These are phyloP conservation scores for Venturia canescens DNA, from an alignment of 1,140 invertebrate genomes.

Conservation along the genomic window DNA sequence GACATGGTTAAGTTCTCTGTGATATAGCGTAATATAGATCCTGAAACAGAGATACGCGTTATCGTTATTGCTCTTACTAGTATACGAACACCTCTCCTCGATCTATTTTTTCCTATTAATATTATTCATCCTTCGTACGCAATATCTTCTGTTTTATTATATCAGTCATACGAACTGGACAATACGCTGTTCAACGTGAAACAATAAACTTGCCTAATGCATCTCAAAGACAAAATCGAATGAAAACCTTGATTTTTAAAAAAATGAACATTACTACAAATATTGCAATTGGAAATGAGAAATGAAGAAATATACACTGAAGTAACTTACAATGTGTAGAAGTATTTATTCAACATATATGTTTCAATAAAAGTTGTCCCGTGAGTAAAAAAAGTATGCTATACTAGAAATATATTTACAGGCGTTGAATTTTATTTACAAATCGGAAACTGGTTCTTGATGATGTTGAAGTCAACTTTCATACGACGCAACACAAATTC, in stretches of 20 bases:
- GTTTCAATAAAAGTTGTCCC: neutral
- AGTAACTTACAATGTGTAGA: neutral
- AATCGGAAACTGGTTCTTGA: too few species aligned
- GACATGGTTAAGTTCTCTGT: conserved; percentile 68
- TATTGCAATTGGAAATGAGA: neutral
- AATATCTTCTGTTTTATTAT: neutral
- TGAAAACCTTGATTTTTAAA: neutral
- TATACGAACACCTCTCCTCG: neutral
- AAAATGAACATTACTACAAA: neutral
- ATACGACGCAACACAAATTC: too few species aligned
- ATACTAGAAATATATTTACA: too few species aligned
- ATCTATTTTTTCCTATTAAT: conserved; percentile 15
- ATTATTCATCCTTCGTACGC: conserved; percentile 7
- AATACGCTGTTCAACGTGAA: conserved; percentile 9
- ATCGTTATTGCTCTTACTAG: conserved; percentile 38
- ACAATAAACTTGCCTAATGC: conserved; percentile 47
- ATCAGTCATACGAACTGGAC: neutral
- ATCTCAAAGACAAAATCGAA: conserved; percentile 11
- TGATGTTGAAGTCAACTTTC: too few species aligned
- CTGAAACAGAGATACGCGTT: conserved; percentile 65
- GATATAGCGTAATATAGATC: conserved; percentile 68
- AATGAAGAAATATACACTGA: neutral
- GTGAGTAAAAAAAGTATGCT: neutral
- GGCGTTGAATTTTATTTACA: too few species aligned
- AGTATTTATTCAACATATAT: neutral